A percentile compares a stretch with the other conserved stretches of the same genome.
Evolutionary conservation across 1,140 invertebrate genomes (phyloP).

Genomic region (Eurosta solidaginis): DNA sequence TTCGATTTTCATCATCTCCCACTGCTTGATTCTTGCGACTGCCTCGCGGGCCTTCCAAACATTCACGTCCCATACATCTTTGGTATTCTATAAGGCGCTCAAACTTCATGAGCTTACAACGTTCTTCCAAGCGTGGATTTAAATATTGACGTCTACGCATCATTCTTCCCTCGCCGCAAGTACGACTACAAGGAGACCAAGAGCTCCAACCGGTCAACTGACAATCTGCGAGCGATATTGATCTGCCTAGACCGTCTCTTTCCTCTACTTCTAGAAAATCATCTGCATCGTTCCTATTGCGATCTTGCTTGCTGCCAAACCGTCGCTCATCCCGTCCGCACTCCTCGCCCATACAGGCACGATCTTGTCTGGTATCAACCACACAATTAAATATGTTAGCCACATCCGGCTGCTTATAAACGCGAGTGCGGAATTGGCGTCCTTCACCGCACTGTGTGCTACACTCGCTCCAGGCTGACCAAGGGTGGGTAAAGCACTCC

Average conservation of each 20-base stretch:
- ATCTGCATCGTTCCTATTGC: neutral
- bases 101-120: conserved; percentile 38
- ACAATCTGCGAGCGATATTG: conserved; percentile 59
- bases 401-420: conserved; percentile 63
- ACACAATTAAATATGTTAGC: conserved; percentile 60
- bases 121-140: conserved; percentile 38
- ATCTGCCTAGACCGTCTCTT: neutral
- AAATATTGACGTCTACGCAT: conserved; percentile 39
- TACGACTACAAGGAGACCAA: conserved; percentile 76
- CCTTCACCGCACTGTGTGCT: conserved; percentile 79
- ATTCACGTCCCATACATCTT: neutral
- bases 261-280: neutral
- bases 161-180: conserved; percentile 63
- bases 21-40: neutral
- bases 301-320: neutral
- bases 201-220: conserved; percentile 70
- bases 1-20: neutral
- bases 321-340: conserved; percentile 29
- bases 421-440: conserved; percentile 67
- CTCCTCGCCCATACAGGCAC: conserved; percentile 42
- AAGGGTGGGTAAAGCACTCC: conserved; percentile 72
- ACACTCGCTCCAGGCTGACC: conserved; percentile 80
- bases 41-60: neutral
- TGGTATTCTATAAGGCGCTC: neutral
- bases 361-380: conserved; percentile 46